These are phyloP conservation scores for Neosilurus hyrtlii DNA, from an alignment of 2,797 vertebrate genomes.

Conservation along the genomic window DNA sequence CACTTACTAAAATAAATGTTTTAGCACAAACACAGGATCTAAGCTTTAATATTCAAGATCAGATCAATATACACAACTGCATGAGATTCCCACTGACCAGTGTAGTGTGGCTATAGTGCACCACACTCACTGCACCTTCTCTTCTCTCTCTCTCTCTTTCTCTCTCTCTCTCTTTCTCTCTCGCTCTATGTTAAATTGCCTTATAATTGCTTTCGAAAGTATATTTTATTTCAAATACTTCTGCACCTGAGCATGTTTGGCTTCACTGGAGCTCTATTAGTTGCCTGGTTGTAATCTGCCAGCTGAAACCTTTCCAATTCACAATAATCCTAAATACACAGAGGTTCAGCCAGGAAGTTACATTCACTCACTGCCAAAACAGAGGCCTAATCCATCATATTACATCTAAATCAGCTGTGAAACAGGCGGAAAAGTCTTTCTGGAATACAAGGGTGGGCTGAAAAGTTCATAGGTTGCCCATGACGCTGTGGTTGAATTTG, in stretches of 20 bases:
- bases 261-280: slow-evolving; percentile 40
- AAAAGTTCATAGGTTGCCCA: too few species aligned
- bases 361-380: slow-evolving; percentile 36
- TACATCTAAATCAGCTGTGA: slow-evolving; percentile 56
- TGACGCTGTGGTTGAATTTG: too few species aligned
- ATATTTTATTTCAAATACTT: not conserved
- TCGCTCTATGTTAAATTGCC: not conserved
- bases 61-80: slow-evolving; percentile 32
- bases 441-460: too few species aligned
- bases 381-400: slow-evolving; percentile 56
- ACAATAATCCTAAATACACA: slow-evolving; percentile 42
- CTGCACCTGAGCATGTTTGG: not conserved
- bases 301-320: slow-evolving; percentile 41
- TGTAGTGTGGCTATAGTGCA: not conserved
- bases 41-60: slow-evolving; percentile 12
- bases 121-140: not conserved
- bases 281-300: slow-evolving; percentile 51
- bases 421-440: not conserved
- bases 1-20: not conserved
- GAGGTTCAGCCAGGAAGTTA: slow-evolving; percentile 41
- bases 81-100: slow-evolving; percentile 23
- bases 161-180: not conserved
- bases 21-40: slow-evolving; percentile 1
- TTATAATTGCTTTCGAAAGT: not conserved
- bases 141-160: not conserved